Evolutionary conservation across 1,140 invertebrate genomes (phyloP), one percentile per base, ranked within the genome.

Genomic region (Trissolcus basalis): DNA sequence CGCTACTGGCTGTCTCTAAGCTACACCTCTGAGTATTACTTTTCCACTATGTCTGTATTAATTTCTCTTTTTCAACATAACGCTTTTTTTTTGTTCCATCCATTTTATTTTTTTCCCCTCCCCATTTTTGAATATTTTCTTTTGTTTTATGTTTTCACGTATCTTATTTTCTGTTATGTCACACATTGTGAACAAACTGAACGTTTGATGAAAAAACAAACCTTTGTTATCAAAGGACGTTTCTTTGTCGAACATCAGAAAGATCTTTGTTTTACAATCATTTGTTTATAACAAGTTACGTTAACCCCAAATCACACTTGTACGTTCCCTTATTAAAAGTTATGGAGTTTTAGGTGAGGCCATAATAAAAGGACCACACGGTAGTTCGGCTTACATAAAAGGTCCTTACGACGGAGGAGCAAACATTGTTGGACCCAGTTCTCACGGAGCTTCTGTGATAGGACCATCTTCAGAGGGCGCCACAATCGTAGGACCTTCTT

Each of bases 281-380:
- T 35, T 35, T 35, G 33, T 10, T 6, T 35, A 6, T 9, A 11
- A 39, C n/a, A 3, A 39, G n/a, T n/a, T 39, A 39, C n/a, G 36
- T 39, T 39, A 4, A 9, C 9, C n/a, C n/a, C 2, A 39, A 39
- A 39, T 11, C 9, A 39, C 3, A 39, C 36, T 44, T 44, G 10
- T 39, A 5, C 58, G 54, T 59, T 74, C 35, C 50, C 49, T 65
- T 39, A 73, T 73, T 67, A 65, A 65, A 73, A 60, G 44, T 5
- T 73, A 14, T 74, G 35, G 71, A 74, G 71, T 75, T 75, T 64
- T 68, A 77, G 68, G 74, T 53, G 47, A 58, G 0, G 15, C 68
- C 19, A 51, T 54, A 14, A 33, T 64, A 49, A 56, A 15, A 58
- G 68, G 74, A 58, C 58, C 56, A 1, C 51, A 43, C 2, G 45